phyloP scores from a whole-genome alignment of 2,113 vertebrate genomes.

The Eolophus roseicapilla region DNA sequence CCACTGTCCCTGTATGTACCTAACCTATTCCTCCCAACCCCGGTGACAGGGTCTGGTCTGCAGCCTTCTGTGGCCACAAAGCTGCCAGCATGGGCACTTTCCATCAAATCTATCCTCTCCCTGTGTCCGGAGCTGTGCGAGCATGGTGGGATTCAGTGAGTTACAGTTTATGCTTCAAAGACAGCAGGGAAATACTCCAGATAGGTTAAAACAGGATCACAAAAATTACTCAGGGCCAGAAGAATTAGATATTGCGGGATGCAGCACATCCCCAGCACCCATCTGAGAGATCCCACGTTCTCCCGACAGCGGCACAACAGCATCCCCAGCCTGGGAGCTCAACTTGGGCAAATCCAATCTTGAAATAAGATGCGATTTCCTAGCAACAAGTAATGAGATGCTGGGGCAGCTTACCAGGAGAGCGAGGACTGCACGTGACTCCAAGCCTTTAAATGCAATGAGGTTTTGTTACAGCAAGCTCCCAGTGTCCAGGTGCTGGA shows the following conservation, averaged over 20 bases:
- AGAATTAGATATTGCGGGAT: not conserved
- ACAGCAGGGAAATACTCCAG: fast-evolving
- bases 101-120: fast-evolving
- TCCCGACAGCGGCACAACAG: not conserved
- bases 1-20: fast-evolving
- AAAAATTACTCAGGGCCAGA: not conserved
- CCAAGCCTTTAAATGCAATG: not conserved
- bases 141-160: not conserved
- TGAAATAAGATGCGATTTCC: conserved; percentile 7
- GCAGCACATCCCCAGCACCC: not conserved
- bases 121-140: fast-evolving
- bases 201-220: not conserved
- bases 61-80: not conserved
- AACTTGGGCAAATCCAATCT: not conserved
- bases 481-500: not conserved
- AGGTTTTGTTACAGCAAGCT: not conserved
- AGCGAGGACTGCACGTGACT: not conserved
- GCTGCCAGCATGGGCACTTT: not conserved
- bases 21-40: not conserved
- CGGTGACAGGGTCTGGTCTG: fast-evolving
- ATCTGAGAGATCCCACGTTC: fast-evolving
- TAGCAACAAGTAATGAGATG: not conserved
- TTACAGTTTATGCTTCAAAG: not conserved
- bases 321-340: not conserved
- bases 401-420: not conserved